Evolutionary conservation across 2,797 vertebrate genomes (phyloP), one percentile per base, ranked within the genome.

Genomic region (Melanotaenia parkinsoni): DNA sequence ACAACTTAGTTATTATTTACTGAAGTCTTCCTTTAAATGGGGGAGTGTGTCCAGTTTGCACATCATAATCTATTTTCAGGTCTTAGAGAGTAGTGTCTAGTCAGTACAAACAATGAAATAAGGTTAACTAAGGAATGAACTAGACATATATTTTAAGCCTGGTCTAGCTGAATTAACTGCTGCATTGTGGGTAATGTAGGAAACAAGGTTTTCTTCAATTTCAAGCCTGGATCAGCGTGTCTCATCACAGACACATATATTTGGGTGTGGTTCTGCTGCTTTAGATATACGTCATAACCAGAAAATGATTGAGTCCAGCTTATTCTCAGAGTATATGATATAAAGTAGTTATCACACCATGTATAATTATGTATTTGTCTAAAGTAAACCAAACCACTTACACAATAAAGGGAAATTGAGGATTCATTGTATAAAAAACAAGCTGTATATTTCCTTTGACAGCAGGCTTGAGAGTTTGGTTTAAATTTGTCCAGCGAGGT

Each of bases 281-380:
- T 51, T 16, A 45, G 0, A 16, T 16, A 47, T 20, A 63, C 54
- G 50, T 80, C 58, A 66, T 45, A 43, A 58, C 61, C 67, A 13
- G 56, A 13, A 67, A 45, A 68, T 3, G 22, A 14, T n/a, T 1
- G 11, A 58, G 24, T 37, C 28, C 51, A 54, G 26, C 3, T 28
- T 26, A 67, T 54, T 72, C 61, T 69, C 45, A 75, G 30, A 74
- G 47, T 59, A 4, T 20, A 38, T 10, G 16, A 64, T 70, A 67
- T 1, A 66, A 3, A 24, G 35, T 11, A 10, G 22, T 24, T 53
- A 50, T 35, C 61, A 50, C 2, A 50, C 28, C 38, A 8, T 22
- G 7, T 30, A 22, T 12, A 8, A 53, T 53, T 33, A 58, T 61
- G 40, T 68, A 40, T 67, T 56, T 53, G 32, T 62, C 2, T 43